Evolutionary conservation across 2,113 vertebrate genomes (phyloP).

Genomic region (Cephalopholis sonnerati): DNA sequence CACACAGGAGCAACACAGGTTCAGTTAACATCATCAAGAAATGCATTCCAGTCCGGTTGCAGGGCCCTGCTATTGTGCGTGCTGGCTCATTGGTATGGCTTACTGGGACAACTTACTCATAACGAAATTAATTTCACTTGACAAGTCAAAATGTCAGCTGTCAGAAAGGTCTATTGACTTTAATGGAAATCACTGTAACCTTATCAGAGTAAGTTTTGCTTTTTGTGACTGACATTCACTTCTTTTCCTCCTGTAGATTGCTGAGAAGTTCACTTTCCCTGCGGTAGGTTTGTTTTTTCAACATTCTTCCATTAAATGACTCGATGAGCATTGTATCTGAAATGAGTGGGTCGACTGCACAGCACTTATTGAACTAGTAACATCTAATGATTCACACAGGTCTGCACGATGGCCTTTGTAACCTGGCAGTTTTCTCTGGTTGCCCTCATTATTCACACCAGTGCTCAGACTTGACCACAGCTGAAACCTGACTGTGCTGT

Average conservation of each 20-base stretch:
- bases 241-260: background rate
- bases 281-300: slow-evolving; percentile 12
- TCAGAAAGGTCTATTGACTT: background rate
- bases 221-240: background rate
- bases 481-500: slow-evolving; percentile 2
- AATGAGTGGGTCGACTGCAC: background rate
- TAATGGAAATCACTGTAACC: background rate
- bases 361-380: background rate
- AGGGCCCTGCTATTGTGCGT: background rate
- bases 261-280: slow-evolving; percentile 1
- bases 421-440: slow-evolving; percentile 21
- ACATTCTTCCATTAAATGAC: slow-evolving; percentile 4
- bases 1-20: background rate
- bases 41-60: background rate
- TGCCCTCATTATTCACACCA: slow-evolving; percentile 50
- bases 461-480: slow-evolving; percentile 28
- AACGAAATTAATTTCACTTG: background rate
- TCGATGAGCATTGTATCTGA: slow-evolving; percentile 8
- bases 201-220: background rate
- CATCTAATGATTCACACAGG: slow-evolving; percentile 29
- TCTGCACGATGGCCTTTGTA: slow-evolving; percentile 16
- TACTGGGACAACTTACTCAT: background rate
- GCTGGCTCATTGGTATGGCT: background rate
- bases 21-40: background rate
- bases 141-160: background rate